Base-by-base conservation (phyloP, 2,888 invertebrate species). In the Caenorhabditis sp. region DNA sequence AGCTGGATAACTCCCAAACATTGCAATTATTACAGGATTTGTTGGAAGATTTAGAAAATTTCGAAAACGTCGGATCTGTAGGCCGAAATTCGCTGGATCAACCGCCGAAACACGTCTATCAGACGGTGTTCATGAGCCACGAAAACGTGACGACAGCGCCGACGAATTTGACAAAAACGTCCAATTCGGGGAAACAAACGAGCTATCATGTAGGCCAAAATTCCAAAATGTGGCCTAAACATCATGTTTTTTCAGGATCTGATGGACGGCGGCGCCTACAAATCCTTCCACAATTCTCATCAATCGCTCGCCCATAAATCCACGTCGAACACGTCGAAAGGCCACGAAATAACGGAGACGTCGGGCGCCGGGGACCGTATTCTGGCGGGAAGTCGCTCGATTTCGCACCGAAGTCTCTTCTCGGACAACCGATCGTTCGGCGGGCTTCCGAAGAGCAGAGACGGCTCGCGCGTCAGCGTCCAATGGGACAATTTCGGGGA, bases 191-290 rank as follows among this genome's bases (percentile, higher is more conserved):
- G 5, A 30, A 32, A 2, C 5, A n/a, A 2, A 13, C 50, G 1
- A 55, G 26, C 9, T 39, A 66, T 46, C 45, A 56, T 26, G 32
- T 43, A 43, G 2, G 6, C 9, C 2, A 24, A 11, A 7, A 26
- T 43, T 63, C 32, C n/a, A n/a, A 30, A 9, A 8, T 17, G 15
- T 13, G 30, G 11, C 0, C 27, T 3, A 17, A 39, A 15, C 20
- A 11, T 13, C 27, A 41, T 15, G 15, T 11, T 26, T 52, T 55
- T 53, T 13, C 39, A 71, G 71, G 26, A 46, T 13, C 35, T 50
- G 11, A 35, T 58, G 22, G 72, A 72, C 20, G 72, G 72, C 9
- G 72, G 72, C 13, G 72, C 72, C 6, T 72, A 72, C 41, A 41
- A 72, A 8, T 17, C 41, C 2, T 72, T 63, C 43, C 72, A 43